Base-by-base conservation (phyloP, 2,797 vertebrate genomes). In the Rallus crepitans region DNA sequence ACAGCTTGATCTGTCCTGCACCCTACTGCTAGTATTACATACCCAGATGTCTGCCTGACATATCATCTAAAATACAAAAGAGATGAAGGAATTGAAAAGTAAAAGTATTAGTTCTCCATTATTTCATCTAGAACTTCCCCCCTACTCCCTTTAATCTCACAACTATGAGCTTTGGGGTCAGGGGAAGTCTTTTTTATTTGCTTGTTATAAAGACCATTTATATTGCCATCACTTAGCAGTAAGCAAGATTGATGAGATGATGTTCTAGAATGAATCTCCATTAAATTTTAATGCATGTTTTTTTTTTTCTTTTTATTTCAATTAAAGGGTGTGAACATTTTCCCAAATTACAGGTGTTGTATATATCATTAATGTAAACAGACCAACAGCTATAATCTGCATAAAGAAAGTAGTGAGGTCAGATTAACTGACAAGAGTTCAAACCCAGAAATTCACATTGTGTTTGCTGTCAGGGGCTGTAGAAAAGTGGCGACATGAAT, bases 1-100 rank as follows among this genome's bases (percentile, higher is more conserved):
- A 83, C 94, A 95, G 94, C 91, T 93, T 94, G 95, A 86, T 35
- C 40, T 94, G 85, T 72, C 63, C 87, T 91, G 82, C 82, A 93
- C 85, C 90, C 91, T 88, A 89, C 89, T 77, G 87, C 56, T 93
- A 66, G 25, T 30, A 81, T 59, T 80, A 79, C 66, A 80, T 48
- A 89, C 33, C 59, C 93, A 96, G 92, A 88, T 94, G 93, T 95
- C 90, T 79, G 73, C 86, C 79, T 79, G 91, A 90, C 75, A 45
- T 8, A 70, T 33, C 17, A 39, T 40, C 59, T 65, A 82, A 94
- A 94, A 48, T 78, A 80, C 20, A 90, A 70, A 56, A 72, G 52
- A 83, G 70, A 56, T 69, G 52, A 83, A 78, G 4, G 12, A 91
- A 72, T 52, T 30, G 42, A 81, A 90, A 92, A 70, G 4, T 15